phyloP scores from a whole-genome alignment of 2,888 invertebrate genomes.

The Drosophila diplacantha region DNA sequence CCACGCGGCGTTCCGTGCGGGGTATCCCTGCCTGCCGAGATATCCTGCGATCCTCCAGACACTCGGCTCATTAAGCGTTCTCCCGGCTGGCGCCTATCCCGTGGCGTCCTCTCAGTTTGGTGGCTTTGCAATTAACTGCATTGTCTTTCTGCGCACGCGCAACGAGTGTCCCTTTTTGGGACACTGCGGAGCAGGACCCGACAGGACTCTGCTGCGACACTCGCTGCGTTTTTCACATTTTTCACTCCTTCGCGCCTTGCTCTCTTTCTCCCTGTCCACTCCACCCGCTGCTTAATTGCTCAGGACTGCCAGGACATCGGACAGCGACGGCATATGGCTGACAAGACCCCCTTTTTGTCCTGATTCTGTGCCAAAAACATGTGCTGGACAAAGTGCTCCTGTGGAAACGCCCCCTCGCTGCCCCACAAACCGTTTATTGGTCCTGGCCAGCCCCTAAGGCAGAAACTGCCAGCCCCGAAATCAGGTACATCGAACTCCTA shows the following conservation, averaged over 20 bases:
- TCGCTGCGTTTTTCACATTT: conserved; percentile 50
- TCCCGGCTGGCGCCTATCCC: conserved; percentile 64
- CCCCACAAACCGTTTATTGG: conserved; percentile 62
- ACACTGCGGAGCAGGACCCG: conserved; percentile 2
- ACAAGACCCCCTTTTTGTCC: conserved; percentile 29
- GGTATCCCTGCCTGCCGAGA: conserved; percentile 16
- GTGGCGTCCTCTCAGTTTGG: conserved; percentile 57
- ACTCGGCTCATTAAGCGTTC: conserved; percentile 52
- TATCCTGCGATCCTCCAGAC: conserved; percentile 43
- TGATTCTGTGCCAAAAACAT: conserved; percentile 41
- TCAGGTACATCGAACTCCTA: conserved; percentile 10
- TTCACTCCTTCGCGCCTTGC: conserved; percentile 60
- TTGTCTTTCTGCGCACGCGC: conserved; percentile 48
- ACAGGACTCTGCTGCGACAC: conserved; percentile 38
- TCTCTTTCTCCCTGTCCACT: conserved; percentile 11
- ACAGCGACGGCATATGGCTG: conserved; percentile 48
- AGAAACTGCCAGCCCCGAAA: conserved; percentile 18
- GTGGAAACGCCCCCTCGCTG: conserved; percentile 46
- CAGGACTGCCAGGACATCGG: conserved; percentile 28
- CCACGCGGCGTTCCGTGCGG: conserved; percentile 48
- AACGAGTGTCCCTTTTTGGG: conserved; percentile 29
- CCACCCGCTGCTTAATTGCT: conserved; percentile 58
- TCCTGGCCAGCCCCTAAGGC: conserved; percentile 45
- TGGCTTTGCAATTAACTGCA: conserved; percentile 72
- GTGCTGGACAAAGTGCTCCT: conserved; percentile 65